Base-by-base conservation (phyloP, 2,888 invertebrate species). In the Pollenia angustigena region DNA sequence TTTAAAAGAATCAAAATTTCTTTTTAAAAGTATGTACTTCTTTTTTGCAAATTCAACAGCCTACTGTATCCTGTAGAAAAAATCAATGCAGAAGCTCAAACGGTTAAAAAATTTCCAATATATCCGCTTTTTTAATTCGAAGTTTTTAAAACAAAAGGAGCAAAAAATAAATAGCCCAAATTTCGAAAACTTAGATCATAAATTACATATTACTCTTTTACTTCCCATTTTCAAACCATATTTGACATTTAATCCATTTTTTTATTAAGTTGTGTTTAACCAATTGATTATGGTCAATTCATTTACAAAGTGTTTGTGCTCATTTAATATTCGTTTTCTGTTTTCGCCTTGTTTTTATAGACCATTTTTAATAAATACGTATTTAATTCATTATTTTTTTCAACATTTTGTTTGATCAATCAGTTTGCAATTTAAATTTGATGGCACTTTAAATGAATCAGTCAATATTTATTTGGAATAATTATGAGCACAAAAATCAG, bases 401-500 rank as follows among this genome's bases (percentile, higher is more conserved):
- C 12, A n/a, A 0, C n/a, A 44, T 32, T 4, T 64, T 64, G 12
- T 54, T 66, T 66, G 44, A 76, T 12, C 66, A 76, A 56, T 66
- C 54, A 76, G 32, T 76, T 68, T n/a, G 48, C 48, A 18, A 46
- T 56, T 56, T 48, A 4, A 66, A 46, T 68, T 32, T 66, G 40
- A 78, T 58, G 68, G 9, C 68, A 48, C 16, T 78, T 18, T 32
- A 78, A 68, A 68, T 68, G 14, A 78, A 78, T 68, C 18, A 48
- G 40, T 58, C 12, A 68, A 68, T 58, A 78, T 56, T 76, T 58
- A 58, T 18, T 12, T 68, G 9, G 0, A 66, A 66, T 56, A 40
- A 46, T 66, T 42, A 10, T 44, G 44, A 7, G 7, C 10, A 23
- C 0, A 12, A 50, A 42, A 52, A 4, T 6, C 32, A 32, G 4